A percentile compares a stretch with the other conserved stretches of the same genome.
These are phyloP conservation scores for Macquaria ambigua DNA, from an alignment of 2,113 vertebrate genomes.

Conservation along the genomic window DNA sequence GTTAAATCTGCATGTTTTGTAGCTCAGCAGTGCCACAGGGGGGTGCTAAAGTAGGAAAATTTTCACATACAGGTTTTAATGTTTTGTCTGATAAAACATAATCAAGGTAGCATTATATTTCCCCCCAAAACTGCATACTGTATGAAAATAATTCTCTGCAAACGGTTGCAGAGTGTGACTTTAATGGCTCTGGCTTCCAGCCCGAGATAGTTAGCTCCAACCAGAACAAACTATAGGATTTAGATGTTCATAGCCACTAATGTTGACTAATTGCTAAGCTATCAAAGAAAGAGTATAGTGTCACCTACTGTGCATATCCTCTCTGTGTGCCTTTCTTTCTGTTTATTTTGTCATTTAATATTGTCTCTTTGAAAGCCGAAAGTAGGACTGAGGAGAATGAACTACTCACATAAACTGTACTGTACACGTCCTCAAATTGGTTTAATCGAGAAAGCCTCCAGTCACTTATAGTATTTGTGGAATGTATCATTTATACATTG, in stretches of 20 bases:
- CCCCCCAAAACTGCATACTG: not conserved
- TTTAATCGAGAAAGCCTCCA: not conserved
- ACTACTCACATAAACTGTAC: not conserved
- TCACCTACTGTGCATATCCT: not conserved
- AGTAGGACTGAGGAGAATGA: constrained; percentile 11
- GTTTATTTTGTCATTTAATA: not conserved
- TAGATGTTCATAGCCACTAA: not conserved
- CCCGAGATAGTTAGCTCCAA: not conserved
- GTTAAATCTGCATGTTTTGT: too few relatives aligned
- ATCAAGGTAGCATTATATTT: not conserved
- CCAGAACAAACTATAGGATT: not conserved
- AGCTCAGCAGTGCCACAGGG: not conserved
- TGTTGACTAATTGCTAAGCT: constrained; percentile 8
- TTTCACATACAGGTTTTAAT: not conserved
- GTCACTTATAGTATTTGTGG: constrained; percentile 20
- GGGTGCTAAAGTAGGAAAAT: not conserved
- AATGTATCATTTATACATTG: constrained; percentile 13
- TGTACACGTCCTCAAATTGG: not conserved
- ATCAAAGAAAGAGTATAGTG: not conserved
- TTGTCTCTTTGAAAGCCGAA: constrained; percentile 20
- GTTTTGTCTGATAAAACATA: not conserved
- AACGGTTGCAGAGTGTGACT: not conserved
- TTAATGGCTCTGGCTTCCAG: constrained; percentile 1
- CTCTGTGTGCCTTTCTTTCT: not conserved
- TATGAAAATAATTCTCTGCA: not conserved